phyloP scores from a whole-genome alignment of 2,888 invertebrate genomes.

The Craniophora ligustri region DNA sequence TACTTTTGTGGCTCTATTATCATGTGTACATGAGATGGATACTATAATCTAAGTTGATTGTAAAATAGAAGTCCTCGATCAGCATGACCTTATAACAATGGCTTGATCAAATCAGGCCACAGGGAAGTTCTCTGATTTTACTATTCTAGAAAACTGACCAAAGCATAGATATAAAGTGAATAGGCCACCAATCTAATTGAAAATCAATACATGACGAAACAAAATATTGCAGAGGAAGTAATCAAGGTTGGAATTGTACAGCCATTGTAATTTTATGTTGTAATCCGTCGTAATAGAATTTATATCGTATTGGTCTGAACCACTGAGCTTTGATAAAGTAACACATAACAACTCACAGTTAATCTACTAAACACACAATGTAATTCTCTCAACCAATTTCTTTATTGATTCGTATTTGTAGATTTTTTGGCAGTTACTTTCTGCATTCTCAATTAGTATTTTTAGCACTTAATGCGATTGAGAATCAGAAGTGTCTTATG shows the following conservation, averaged over 20 bases:
- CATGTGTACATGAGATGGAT: no score
- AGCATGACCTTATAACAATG: no score
- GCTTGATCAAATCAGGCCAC: no score
- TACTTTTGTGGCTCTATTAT: no score
- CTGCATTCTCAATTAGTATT: conserved; percentile 9
- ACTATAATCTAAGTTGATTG: no score
- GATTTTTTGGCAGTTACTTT: neutral
- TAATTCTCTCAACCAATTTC: neutral
- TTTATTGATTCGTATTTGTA: neutral
- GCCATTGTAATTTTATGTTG: neutral
- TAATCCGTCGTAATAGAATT: neutral
- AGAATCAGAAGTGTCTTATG: neutral
- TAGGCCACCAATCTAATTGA: neutral
- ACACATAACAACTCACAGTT: conserved; percentile 31
- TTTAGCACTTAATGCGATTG: conserved; percentile 12
- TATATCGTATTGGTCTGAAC: no score
- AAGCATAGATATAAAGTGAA: no score
- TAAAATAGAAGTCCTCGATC: no score
- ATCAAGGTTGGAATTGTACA: neutral
- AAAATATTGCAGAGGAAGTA: neutral
- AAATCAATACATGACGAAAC: neutral
- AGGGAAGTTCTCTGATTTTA: neutral
- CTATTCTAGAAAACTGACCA: neutral
- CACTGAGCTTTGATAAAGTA: conserved; percentile 11
- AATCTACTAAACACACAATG: conserved; percentile 8